Base-by-base conservation (phyloP, 1,140 invertebrate genomes). In the Zeugodacus cucurbitae region DNA sequence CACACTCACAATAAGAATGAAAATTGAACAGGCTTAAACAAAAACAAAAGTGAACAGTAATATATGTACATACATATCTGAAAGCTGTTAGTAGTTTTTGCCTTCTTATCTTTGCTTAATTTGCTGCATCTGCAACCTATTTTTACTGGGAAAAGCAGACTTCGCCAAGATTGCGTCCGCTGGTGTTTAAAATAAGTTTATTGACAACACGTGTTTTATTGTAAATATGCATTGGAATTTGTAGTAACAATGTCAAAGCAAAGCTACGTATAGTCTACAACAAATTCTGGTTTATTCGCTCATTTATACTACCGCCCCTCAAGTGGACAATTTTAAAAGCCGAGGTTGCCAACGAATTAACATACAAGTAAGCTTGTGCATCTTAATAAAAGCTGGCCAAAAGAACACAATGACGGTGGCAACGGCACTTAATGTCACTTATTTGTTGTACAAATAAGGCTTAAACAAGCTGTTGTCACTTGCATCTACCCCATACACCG, bases 361-460 rank as follows among this genome's bases (percentile, higher is more conserved):
- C 67, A 74, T 74, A 74, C 67, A 82, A 82, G 74, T 82, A 4
- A 22, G 41, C 22, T 48, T 82, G 48, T 82, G 74, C 41, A 82
- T 82, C 67, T 74, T 74, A 74, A 74, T 74, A 41, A 22, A 74
- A 14, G 17, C 32, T n/a, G 67, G 41, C 8, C 37, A 22, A 29
- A 22, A 44, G 37, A 41, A 22, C 41, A 54, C 74, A 82, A 29
- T 82, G 44, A 34, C 37, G 41, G 74, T 29, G 41, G 41, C 11
- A n/a, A 2, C 74, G 26, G 41, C 74, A 48, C 74, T 82, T 82
- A 82, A 82, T 26, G 74, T 8, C 74, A 54, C 74, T 82, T 82
- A 82, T 82, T 82, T 82, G 74, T 82, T 82, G 74, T 82, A 82
- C 74, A 82, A 82, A 82, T 82, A 82, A 82, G 74, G 74, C 37